These are phyloP conservation scores for Dinocampus coccinellae DNA, from an alignment of 2,888 invertebrate genomes.

Conservation along the genomic window DNA sequence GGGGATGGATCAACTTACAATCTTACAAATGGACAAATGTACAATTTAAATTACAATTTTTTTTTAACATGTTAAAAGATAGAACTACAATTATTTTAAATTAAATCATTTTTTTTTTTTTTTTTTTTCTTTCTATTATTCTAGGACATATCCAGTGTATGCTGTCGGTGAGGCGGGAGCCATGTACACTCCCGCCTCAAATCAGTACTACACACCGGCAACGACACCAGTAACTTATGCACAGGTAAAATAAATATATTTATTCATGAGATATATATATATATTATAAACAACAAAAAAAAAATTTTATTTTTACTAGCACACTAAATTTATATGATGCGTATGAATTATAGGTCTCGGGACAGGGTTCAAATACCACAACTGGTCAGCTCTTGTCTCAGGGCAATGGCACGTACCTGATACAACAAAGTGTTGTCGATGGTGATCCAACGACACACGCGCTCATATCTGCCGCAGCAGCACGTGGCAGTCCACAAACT, in stretches of 20 bases:
- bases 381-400: constrained; percentile 68
- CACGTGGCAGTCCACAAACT: constrained; percentile 78
- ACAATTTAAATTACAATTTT: constrained; percentile 54
- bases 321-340: background rate
- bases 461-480: constrained; percentile 71
- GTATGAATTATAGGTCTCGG: constrained; percentile 58
- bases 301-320: too few relatives aligned
- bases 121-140: constrained; percentile 41
- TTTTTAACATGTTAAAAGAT: too few relatives aligned
- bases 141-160: constrained; percentile 83
- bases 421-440: constrained; percentile 77
- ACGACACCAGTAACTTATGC: constrained; percentile 75
- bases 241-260: constrained; percentile 70
- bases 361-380: constrained; percentile 65
- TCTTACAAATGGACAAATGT: constrained; percentile 78
- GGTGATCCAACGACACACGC: constrained; percentile 73
- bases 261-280: too few relatives aligned
- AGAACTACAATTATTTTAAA: too few relatives aligned
- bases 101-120: background rate
- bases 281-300: too few relatives aligned
- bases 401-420: constrained; percentile 74
- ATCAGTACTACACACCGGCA: constrained; percentile 81
- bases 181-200: constrained; percentile 76
- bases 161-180: constrained; percentile 79
- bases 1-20: constrained; percentile 73